phyloP scores from a whole-genome alignment of 2,113 vertebrate species.

The Passer domesticus region DNA sequence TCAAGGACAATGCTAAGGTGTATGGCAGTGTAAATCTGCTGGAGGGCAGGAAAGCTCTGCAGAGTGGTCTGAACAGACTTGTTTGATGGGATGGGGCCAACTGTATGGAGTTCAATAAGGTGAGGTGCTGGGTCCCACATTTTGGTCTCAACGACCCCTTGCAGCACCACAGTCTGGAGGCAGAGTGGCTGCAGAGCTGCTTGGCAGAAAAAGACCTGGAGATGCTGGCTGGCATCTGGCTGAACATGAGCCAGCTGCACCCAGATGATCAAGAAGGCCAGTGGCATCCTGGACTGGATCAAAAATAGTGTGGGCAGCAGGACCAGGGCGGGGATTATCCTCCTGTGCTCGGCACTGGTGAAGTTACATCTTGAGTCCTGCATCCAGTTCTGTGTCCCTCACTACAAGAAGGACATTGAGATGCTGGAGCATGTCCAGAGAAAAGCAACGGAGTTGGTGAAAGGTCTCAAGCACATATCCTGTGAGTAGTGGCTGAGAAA shows the following conservation, averaged over 20 bases:
- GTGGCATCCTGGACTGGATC: not conserved
- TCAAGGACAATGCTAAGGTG: not conserved
- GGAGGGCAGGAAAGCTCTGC: not conserved
- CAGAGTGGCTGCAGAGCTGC: not conserved
- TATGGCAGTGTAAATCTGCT: not conserved
- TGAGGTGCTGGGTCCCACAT: no score
- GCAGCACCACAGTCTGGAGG: not conserved
- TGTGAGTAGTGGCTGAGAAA: not conserved
- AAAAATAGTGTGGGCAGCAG: not conserved
- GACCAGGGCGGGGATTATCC: not conserved
- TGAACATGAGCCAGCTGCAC: no score
- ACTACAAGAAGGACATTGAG: not conserved
- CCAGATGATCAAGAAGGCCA: not conserved
- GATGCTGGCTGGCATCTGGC: not conserved
- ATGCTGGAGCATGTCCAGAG: not conserved
- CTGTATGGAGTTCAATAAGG: not conserved
- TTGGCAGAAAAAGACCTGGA: not conserved
- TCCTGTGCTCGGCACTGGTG: rapidly evolving
- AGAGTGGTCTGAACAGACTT: not conserved
- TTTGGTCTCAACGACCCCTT: not conserved
- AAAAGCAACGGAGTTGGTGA: not conserved
- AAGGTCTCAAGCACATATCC: not conserved
- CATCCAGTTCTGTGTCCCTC: not conserved
- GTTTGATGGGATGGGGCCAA: no score
- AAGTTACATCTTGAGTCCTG: no score